A percentile compares a stretch with the other conserved stretches of the same genome.
Evolutionary conservation across 2,797 vertebrate genomes (phyloP).

Genomic region (Chelon labrosus): DNA sequence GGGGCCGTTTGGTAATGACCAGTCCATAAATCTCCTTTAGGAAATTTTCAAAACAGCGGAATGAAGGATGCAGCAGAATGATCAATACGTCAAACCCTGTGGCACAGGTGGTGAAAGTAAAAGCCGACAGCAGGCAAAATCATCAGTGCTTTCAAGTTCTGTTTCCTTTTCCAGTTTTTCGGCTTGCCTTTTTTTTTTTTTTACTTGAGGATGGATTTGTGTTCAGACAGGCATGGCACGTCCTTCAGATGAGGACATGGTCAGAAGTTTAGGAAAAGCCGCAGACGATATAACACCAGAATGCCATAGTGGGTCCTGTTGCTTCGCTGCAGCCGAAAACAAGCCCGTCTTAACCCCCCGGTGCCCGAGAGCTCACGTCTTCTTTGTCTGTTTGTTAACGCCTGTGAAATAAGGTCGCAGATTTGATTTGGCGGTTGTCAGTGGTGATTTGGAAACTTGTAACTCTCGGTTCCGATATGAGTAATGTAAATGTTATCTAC

Average conservation of each 20-base stretch:
- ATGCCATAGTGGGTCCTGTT: conserved; percentile 17
- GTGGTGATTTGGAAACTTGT: conserved; percentile 45
- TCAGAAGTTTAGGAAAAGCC: conserved; percentile 8
- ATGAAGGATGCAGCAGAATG: conserved; percentile 35
- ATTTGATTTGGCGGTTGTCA: conserved; percentile 42
- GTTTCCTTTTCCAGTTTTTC: conserved; percentile 29
- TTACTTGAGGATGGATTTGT: conserved; percentile 8
- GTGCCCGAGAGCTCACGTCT: neutral
- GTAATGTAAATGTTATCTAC: conserved; percentile 68
- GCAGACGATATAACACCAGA: conserved; percentile 19
- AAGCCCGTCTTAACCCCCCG: neutral
- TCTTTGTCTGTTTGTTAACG: neutral
- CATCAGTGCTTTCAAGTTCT: conserved; percentile 9
- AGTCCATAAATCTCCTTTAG: conserved; percentile 67
- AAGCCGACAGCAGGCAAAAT: conserved; percentile 11
- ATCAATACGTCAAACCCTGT: conserved; percentile 55
- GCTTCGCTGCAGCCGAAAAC: conserved; percentile 16
- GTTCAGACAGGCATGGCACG: conserved; percentile 23
- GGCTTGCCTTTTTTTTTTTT: conserved; percentile 18
- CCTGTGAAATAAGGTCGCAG: conserved; percentile 17
- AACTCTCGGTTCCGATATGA: conserved; percentile 47
- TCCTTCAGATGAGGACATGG: conserved; percentile 19
- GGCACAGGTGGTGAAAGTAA: conserved; percentile 33
- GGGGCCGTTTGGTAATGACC: conserved; percentile 72
- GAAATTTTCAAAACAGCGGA: conserved; percentile 61